These are phyloP conservation scores for Platichthys flesus DNA, from an alignment of 2,113 vertebrate species.

Conservation along the genomic window DNA sequence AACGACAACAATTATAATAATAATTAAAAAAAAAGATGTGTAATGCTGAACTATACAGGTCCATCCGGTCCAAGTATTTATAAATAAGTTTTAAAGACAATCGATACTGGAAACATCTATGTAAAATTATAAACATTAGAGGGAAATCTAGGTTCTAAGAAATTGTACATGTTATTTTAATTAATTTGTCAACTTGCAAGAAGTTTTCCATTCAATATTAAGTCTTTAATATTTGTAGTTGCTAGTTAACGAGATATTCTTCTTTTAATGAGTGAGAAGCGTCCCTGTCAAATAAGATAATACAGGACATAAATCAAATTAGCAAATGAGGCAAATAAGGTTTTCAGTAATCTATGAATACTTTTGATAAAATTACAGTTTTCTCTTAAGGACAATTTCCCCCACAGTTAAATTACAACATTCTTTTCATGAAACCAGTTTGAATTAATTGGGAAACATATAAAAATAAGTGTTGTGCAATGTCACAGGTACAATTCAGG, in stretches of 20 bases:
- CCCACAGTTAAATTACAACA: neutral
- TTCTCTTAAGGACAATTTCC: neutral
- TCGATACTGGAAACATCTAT: too few species aligned
- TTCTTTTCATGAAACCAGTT: slow-evolving; percentile 6
- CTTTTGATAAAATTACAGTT: neutral
- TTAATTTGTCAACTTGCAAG: neutral
- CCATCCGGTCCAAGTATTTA: neutral
- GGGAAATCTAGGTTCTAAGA: neutral
- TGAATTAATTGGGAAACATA: neutral
- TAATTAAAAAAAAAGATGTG: slow-evolving; percentile 1
- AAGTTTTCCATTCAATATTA: neutral
- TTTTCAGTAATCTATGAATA: neutral
- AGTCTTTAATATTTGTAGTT: neutral
- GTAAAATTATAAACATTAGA: too few species aligned
- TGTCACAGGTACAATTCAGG: neutral
- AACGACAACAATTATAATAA: slow-evolving; percentile 1
- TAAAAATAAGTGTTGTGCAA: neutral
- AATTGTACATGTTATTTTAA: neutral
- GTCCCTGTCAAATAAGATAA: too few species aligned
- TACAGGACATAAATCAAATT: neutral
- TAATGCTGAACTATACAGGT: slow-evolving; percentile 1
- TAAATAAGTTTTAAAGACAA: neutral
- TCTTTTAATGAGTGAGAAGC: neutral
- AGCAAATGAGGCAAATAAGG: too few species aligned
- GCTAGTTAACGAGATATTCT: neutral